Evolutionary conservation across 1,140 invertebrate genomes (phyloP), one percentile per base, ranked within the genome.

Genomic region (Acromyrmex heyeri): DNA sequence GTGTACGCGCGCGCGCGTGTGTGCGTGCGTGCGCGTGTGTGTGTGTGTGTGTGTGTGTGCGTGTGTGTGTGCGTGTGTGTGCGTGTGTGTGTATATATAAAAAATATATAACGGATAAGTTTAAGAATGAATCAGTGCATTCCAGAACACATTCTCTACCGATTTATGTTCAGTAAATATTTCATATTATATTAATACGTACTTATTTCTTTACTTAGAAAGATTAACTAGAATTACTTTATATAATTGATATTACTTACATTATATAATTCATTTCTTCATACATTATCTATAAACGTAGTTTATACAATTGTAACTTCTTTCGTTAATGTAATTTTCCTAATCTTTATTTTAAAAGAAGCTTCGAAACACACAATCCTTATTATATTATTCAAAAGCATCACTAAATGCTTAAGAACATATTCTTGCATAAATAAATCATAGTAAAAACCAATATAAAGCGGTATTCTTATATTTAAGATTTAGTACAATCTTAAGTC

Each of bases 71-170:
- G 1, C 0, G 30, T 0, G 30, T 0, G 30, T 6, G 30, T 0
- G 30, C 0, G 3, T 30, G 3, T 6, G 0, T 4, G 0, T 30
- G 0, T 3, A 4, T 30, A 6, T 4, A 30, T 30, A 30, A 4
- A 30, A 30, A 30, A 30, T 30, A 59, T 77, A 75, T 78, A 64
- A 88, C 30, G 62, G 53, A 61, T 5, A 50, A 83, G 57, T 87
- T 73, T 61, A 83, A 73, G 27, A 87, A 87, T 65, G 7, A 30
- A 85, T 79, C 86, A 87, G 59, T 69, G 67, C 55, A 53, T 30
- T 55, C 10, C 4, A 44, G 21, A 44, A 24, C 6, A 67, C 16
- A 53, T 53, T 34, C 12, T 65, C 8, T 65, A 38, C 38, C 30
- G 3, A 65, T 38, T 8, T 30, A 75, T 34, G 3, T 14, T 70